phyloP scores from a whole-genome alignment of 2,888 invertebrate genomes.

The Dicranocentrus wangi region DNA sequence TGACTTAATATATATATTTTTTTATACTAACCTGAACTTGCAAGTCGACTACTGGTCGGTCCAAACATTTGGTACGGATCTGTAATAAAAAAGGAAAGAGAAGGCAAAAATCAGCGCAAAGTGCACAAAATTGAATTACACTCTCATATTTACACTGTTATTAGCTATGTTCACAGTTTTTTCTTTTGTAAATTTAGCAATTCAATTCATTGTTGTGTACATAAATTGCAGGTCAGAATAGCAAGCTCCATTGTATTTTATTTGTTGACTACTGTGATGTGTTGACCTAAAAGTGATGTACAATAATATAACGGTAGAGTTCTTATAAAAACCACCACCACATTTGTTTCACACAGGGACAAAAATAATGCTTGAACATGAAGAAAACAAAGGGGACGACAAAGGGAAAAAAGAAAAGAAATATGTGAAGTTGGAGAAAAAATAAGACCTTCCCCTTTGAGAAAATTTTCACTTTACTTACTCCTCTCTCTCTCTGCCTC shows the following conservation, averaged over 20 bases:
- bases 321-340: too few relatives aligned
- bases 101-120: too few relatives aligned
- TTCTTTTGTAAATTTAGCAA: neutral
- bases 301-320: too few relatives aligned
- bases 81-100: constrained; percentile 78
- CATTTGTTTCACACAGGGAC: too few relatives aligned
- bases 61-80: constrained; percentile 99
- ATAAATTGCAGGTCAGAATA: constrained; percentile 60
- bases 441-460: constrained; percentile 1
- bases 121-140: neutral
- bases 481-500: too few relatives aligned
- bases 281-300: neutral
- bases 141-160: neutral
- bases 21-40: constrained; percentile 87
- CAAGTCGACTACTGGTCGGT: constrained; percentile 95
- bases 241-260: constrained; percentile 61
- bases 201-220: constrained; percentile 32
- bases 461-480: constrained; percentile 14
- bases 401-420: neutral
- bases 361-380: neutral
- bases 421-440: neutral
- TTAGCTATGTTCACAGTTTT: too few relatives aligned
- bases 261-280: too few relatives aligned
- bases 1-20: neutral
- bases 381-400: neutral